Evolutionary conservation across 2,113 vertebrate genomes (phyloP).

Genomic region (Lepus americanus): DNA sequence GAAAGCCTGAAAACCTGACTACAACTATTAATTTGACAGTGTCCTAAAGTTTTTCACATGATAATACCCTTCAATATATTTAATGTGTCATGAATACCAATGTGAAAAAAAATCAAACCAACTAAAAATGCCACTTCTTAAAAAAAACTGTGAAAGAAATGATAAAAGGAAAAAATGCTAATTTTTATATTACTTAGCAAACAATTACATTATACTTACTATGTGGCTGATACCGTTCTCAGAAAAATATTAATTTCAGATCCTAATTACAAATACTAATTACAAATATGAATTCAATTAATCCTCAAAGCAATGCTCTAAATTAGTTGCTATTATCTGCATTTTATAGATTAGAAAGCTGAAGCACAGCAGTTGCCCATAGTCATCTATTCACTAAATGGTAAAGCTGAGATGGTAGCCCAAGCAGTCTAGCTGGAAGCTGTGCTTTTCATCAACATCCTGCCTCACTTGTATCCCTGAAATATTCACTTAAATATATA

Average conservation of each 20-base stretch:
- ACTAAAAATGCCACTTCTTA: conserved; percentile 24
- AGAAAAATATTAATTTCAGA: conserved; percentile 49
- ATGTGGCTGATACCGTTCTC: background rate
- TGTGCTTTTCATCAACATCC: background rate
- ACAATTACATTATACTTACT: conserved; percentile 22
- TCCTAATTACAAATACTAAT: conserved; percentile 44
- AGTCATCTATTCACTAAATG: background rate
- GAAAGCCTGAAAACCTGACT: background rate
- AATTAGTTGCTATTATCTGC: background rate
- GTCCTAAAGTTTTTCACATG: background rate
- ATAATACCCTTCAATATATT: background rate
- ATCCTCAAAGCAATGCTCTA: conserved; percentile 41
- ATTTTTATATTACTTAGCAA: conserved; percentile 33
- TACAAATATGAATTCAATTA: background rate
- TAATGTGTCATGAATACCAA: background rate
- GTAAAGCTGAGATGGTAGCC: background rate
- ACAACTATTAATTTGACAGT: background rate
- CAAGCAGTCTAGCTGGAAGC: background rate
- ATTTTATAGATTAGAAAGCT: background rate
- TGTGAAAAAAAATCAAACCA: background rate
- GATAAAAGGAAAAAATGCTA: background rate
- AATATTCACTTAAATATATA: background rate
- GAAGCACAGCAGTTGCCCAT: background rate
- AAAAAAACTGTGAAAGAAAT: conserved; percentile 18
- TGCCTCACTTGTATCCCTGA: background rate